A percentile compares a stretch with the other conserved stretches of the same genome.
phyloP scores from a whole-genome alignment of 2,113 vertebrate genomes.

The Irena cyanogastra region DNA sequence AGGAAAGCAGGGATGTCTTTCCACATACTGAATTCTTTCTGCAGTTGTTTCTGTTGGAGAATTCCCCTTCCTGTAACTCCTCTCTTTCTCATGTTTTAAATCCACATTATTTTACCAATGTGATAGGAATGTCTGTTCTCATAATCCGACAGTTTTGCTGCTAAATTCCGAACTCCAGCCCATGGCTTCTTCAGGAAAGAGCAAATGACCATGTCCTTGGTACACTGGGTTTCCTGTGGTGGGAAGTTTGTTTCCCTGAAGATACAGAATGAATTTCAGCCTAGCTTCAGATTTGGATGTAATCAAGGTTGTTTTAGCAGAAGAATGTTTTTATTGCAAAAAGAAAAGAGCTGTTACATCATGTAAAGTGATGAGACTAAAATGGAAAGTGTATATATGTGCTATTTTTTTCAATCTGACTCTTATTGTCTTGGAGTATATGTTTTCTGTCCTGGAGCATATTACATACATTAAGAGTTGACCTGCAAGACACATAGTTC shows the following conservation, averaged over 20 bases:
- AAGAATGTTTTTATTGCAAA: neutral
- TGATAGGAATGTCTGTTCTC: neutral
- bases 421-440: neutral
- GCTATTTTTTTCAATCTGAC: neutral
- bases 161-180: neutral
- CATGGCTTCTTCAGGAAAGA: neutral
- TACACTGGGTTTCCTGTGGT: neutral
- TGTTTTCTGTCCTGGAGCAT: neutral
- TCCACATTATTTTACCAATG: neutral
- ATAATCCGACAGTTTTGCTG: neutral
- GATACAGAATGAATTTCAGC: neutral
- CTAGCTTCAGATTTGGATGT: neutral
- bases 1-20: neutral
- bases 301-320: neutral
- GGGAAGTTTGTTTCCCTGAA: neutral
- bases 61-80: neutral
- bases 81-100: neutral
- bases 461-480: neutral
- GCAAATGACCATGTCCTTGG: neutral
- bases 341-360: neutral
- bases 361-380: neutral
- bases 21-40: neutral
- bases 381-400: neutral
- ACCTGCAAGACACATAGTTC: neutral
- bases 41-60: neutral